Conservation (phyloP, 2,888 invertebrate species). For the Metalampra italica region DNA sequence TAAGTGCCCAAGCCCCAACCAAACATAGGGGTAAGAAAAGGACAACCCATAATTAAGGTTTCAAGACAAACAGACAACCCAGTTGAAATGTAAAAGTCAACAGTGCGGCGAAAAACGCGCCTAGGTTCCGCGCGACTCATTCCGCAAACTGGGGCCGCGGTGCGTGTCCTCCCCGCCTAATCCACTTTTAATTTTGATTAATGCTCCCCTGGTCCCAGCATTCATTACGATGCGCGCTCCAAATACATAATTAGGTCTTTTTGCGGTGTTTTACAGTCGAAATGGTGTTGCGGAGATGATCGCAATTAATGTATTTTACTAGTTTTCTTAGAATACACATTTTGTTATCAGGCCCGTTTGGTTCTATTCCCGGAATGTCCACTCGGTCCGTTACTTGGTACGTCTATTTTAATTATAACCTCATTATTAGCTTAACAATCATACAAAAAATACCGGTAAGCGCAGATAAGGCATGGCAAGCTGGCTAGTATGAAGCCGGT, state of each 20-base stretch:
- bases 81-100: background rate
- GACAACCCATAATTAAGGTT: background rate
- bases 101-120: slow-evolving; percentile 5
- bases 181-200: slow-evolving; percentile 76
- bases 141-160: slow-evolving; percentile 4
- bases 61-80: background rate
- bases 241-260: slow-evolving; percentile 39
- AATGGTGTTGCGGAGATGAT: background rate
- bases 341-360: no score
- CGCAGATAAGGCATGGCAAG: no score
- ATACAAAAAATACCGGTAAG: no score
- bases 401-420: no score
- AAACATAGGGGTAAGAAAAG: background rate
- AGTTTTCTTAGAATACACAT: no score
- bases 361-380: no score
- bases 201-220: slow-evolving; percentile 41
- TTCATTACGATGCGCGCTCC: slow-evolving; percentile 26
- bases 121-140: slow-evolving; percentile 7
- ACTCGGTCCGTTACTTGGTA: no score
- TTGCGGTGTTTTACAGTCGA: slow-evolving; percentile 8
- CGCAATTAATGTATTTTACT: background rate
- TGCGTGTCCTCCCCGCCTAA: slow-evolving; percentile 43
- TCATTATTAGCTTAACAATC: no score
- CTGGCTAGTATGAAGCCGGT: no score
- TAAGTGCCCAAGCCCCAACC: background rate